Evolutionary conservation across 2,113 vertebrate species (phyloP).

Genomic region (Deroptyus accipitrinus): DNA sequence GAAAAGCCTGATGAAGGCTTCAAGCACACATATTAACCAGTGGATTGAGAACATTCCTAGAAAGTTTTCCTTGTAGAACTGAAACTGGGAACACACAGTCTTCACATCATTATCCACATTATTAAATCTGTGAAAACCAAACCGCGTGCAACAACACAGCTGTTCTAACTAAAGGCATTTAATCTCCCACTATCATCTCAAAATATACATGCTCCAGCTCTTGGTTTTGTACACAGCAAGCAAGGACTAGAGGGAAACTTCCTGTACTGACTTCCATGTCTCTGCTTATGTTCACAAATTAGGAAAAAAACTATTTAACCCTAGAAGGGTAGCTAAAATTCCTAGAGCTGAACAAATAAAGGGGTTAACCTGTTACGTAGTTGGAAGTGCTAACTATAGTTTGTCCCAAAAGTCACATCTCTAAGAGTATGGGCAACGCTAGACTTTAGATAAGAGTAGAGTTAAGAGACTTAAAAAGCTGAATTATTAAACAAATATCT

Average conservation of each 20-base stretch:
- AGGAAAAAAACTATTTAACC: neutral
- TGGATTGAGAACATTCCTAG: neutral
- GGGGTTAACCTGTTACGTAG: neutral
- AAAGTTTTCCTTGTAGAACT: neutral
- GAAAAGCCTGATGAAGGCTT: neutral
- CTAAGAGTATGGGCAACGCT: neutral
- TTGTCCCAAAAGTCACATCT: neutral
- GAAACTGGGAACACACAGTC: neutral
- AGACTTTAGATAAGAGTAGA: neutral
- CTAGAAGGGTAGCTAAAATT: neutral
- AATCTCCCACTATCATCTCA: neutral
- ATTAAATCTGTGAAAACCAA: neutral
- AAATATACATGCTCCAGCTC: neutral
- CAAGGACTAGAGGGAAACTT: neutral
- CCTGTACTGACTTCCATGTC: neutral
- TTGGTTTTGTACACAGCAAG: neutral
- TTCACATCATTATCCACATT: neutral
- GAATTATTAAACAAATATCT: neutral
- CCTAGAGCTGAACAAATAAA: neutral
- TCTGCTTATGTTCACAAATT: neutral
- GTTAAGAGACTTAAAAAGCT: neutral
- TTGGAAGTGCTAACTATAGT: neutral
- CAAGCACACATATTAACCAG: neutral
- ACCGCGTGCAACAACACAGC: neutral
- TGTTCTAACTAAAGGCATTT: neutral